Conservation (phyloP, 2,888 invertebrate species). For the Stenchaetothrips biformis region DNA sequence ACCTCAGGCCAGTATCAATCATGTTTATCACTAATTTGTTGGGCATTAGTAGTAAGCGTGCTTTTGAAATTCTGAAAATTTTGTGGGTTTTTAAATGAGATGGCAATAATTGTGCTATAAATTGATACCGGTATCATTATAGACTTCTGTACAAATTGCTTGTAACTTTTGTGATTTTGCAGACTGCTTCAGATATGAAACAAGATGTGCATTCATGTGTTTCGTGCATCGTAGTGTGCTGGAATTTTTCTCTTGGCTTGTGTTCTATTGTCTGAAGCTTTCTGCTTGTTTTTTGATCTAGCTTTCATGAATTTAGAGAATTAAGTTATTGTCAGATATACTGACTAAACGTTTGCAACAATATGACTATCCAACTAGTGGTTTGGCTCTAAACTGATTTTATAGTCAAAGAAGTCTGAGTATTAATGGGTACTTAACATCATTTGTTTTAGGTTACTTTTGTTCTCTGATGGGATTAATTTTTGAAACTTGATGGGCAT, state of each 20-base stretch:
- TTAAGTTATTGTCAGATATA: neutral
- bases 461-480: neutral
- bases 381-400: neutral
- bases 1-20: slow-evolving; percentile 21
- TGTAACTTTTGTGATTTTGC: neutral
- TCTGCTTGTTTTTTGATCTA: neutral
- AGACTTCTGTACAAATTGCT: neutral
- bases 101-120: neutral
- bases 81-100: neutral
- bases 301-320: neutral
- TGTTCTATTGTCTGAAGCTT: neutral
- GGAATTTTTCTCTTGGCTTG: neutral
- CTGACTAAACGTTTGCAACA: neutral
- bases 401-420: neutral
- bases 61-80: neutral
- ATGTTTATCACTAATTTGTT: neutral
- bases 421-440: slow-evolving; percentile 3
- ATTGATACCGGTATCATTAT: neutral
- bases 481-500: neutral
- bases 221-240: neutral
- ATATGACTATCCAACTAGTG: slow-evolving; percentile 18
- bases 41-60: slow-evolving; percentile 1
- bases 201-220: neutral
- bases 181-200: slow-evolving; percentile 9
- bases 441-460: neutral